Conservation (phyloP, 2,113 vertebrate genomes). For the Hippopotamus amphibius region DNA sequence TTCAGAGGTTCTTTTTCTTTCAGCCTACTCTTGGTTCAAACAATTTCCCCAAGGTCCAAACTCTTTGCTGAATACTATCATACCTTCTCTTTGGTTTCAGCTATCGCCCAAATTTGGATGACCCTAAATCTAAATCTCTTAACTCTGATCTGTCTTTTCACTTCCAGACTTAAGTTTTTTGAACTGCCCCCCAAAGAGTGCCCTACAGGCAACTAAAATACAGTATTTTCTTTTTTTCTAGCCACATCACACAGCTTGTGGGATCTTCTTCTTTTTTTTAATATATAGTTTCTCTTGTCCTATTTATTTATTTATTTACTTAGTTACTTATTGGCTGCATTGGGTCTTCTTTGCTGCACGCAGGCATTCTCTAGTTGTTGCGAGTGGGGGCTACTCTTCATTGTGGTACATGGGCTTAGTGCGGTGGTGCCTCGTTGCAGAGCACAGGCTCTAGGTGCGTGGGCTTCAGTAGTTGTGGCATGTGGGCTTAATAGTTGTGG, state of each 20-base stretch:
- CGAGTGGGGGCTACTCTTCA: no score
- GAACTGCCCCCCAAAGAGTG: background rate
- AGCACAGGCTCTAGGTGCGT: no score
- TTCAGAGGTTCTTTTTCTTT: background rate
- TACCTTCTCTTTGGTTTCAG: constrained; percentile 22
- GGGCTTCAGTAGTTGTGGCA: no score
- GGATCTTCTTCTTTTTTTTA: background rate
- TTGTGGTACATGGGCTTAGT: no score
- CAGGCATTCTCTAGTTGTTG: no score
- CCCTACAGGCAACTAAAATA: background rate
- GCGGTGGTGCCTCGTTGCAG: no score
- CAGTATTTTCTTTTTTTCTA: background rate
- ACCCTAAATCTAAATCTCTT: background rate
- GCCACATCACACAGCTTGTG: background rate
- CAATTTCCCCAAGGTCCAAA: background rate
- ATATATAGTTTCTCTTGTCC: no score
- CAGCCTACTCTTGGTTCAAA: background rate
- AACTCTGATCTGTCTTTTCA: background rate
- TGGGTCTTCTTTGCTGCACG: no score
- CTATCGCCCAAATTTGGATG: background rate
- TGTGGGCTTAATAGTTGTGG: no score
- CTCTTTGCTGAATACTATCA: background rate
- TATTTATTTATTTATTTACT: no score
- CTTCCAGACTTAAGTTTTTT: background rate
- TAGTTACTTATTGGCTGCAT: no score